Percentiles rank a stretch among this genome's conserved stretches.
phyloP scores from a whole-genome alignment of 1,140 invertebrate species.

The Meloidogyne chitwoodi region DNA sequence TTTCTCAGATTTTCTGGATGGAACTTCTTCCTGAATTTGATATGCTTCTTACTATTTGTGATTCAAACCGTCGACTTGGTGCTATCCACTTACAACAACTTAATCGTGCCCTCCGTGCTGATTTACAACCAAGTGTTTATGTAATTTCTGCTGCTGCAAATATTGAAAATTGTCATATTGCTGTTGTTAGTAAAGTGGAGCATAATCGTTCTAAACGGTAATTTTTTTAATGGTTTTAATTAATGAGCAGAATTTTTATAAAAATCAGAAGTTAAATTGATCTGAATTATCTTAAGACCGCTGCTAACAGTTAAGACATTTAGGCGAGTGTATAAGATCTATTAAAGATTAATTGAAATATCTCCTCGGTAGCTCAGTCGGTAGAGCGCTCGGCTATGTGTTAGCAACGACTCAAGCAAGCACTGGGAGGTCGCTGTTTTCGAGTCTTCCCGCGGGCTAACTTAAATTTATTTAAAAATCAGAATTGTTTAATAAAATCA shows the following conservation, averaged over 20 bases:
- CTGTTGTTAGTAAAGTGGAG: slow-evolving; percentile 36
- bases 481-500: no score
- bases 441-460: no score
- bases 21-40: slow-evolving; percentile 29
- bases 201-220: slow-evolving; percentile 25
- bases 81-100: slow-evolving; percentile 36
- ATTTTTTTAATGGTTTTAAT: neutral
- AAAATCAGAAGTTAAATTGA: no score
- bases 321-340: no score
- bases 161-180: slow-evolving; percentile 33
- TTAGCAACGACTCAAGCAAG: no score
- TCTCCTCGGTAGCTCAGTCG: no score
- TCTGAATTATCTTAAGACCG: no score
- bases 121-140: slow-evolving; percentile 10
- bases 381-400: no score
- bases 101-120: slow-evolving; percentile 14
- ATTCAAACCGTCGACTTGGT: slow-evolving; percentile 5
- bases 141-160: slow-evolving; percentile 27
- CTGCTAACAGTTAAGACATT: no score
- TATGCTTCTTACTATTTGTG: slow-evolving; percentile 36
- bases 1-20: slow-evolving; percentile 22
- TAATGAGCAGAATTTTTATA: neutral
- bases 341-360: no score
- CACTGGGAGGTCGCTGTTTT: no score
- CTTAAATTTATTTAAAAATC: no score